Base-by-base conservation (phyloP, 2,797 vertebrate species). In the Ibycter americanus region DNA sequence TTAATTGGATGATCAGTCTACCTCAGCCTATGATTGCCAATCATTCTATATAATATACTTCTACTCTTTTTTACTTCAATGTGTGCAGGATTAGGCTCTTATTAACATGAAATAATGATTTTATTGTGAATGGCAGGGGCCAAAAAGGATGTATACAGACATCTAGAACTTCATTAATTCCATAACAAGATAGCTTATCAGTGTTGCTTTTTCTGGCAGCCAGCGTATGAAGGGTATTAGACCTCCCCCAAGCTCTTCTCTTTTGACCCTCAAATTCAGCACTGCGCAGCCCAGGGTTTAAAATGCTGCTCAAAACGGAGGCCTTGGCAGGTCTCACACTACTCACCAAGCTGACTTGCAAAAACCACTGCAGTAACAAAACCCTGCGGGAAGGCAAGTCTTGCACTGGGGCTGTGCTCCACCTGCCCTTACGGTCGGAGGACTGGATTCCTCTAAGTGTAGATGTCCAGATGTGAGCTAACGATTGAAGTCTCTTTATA, bases 1-100 rank as follows among this genome's bases (percentile, higher is more conserved):
- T 98, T 98, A 98, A 98, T 97, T 97, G 97, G 97, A 98, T 97
- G 96, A 96, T 98, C 96, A 97, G 91, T 96, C 97, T 98, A 94
- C 82, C 91, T 97, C 97, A 95, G 91, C 78, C 49, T 78, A 84
- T 87, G 93, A 96, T 96, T 98, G 95, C 97, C 97, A 98, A 87
- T 96, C 95, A 97, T 96, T 83, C 82, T 96, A 83, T 89, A 90
- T 95, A 98, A 98, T 96, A 97, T 96, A 92, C 65, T 93, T 96
- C 52, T 84, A 70, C 46, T 87, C 47, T 77, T 83, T 87, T 84
- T 92, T 83, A 83, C 68, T 78, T 92, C 6, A 9, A 42, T 20
- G 0, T 72, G 61, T 3, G 6, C 65, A 87, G 71, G 79, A 85
- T 94, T 58, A 78, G 34, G 70, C 47, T 84, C 27, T 29, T 89